These are phyloP conservation scores for Pseudonaja textilis DNA, from an alignment of 2,113 vertebrate species.

Conservation along the genomic window DNA sequence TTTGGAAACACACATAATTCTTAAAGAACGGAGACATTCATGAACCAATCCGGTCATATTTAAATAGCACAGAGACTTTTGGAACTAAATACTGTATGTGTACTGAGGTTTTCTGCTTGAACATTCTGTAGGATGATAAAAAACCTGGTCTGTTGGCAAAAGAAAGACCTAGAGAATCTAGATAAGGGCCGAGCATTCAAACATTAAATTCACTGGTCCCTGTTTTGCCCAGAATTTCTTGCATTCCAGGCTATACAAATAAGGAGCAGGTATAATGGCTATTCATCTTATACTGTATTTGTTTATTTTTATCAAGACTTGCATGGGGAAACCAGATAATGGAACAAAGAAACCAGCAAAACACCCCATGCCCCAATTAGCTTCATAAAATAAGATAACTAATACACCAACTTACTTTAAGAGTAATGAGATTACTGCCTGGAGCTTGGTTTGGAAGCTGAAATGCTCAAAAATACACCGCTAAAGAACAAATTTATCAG, in stretches of 20 bases:
- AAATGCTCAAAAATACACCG: background rate
- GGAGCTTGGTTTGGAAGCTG: background rate
- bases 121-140: background rate
- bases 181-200: background rate
- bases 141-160: slow-evolving; percentile 9
- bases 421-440: background rate
- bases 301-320: background rate
- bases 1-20: background rate
- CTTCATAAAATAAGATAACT: background rate
- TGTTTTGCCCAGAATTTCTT: background rate
- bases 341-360: background rate
- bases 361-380: background rate
- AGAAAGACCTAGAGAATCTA: background rate
- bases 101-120: background rate
- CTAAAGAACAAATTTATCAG: background rate
- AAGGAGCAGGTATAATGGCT: background rate
- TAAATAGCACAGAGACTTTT: slow-evolving; percentile 8
- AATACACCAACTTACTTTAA: background rate
- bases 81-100: slow-evolving; percentile 7
- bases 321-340: background rate
- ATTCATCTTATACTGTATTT: background rate
- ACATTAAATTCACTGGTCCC: background rate
- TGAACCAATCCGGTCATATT: background rate
- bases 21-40: background rate
- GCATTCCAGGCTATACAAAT: background rate